phyloP scores from a whole-genome alignment of 2,113 vertebrate genomes.

The Colaptes auratus region DNA sequence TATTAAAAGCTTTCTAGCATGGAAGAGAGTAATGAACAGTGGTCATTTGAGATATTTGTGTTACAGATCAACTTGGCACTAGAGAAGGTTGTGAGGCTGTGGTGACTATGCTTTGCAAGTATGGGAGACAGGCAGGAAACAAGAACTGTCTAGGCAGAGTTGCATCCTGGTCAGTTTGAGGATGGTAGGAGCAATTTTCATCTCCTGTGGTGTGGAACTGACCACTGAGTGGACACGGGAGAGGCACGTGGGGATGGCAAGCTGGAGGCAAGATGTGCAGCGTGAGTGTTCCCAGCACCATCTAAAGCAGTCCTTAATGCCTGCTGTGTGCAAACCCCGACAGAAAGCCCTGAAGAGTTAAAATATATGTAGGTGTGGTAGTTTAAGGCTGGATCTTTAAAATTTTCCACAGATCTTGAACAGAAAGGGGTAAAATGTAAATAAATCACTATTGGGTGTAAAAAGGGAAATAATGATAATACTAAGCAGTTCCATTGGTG shows the following conservation, averaged over 20 bases:
- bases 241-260: background rate
- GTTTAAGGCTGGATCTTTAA: no score
- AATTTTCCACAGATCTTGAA: no score
- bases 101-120: background rate
- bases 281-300: background rate
- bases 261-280: background rate
- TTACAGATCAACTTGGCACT: background rate
- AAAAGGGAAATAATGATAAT: no score
- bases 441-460: no score
- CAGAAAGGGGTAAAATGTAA: no score
- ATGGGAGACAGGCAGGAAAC: background rate
- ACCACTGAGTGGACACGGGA: background rate
- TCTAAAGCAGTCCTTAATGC: background rate
- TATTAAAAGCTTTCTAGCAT: background rate
- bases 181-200: background rate
- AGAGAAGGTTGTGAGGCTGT: background rate
- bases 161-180: background rate
- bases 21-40: background rate
- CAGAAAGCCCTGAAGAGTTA: background rate
- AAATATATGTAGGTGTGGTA: background rate
- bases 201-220: background rate
- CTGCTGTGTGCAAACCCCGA: background rate
- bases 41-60: background rate
- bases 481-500: no score
- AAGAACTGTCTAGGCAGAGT: rapidly evolving